phyloP scores from a whole-genome alignment of 64 coral and sea anemone genomes.

The Montipora foliosa region DNA sequence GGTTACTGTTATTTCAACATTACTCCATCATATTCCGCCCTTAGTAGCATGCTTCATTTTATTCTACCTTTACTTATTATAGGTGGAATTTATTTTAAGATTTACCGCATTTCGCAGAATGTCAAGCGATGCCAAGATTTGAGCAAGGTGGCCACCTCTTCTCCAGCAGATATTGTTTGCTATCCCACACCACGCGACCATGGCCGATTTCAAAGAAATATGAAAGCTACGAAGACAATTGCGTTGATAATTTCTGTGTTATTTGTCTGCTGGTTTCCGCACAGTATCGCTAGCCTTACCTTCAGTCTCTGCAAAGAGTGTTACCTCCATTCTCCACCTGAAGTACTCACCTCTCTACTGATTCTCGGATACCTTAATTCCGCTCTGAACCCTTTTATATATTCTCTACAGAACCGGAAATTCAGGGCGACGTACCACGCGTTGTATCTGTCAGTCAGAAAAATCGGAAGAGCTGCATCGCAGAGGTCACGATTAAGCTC shows the following conservation, averaged over 20 bases:
- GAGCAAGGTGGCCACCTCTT: background rate
- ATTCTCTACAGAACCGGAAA: constrained; percentile 84
- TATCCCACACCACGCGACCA: constrained; percentile 27
- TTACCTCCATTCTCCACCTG: background rate
- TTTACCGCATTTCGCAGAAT: constrained; percentile 80
- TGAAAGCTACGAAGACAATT: constrained; percentile 90
- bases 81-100: constrained; percentile 74
- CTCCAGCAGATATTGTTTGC: background rate
- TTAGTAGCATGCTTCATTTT: constrained; percentile 87
- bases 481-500: background rate
- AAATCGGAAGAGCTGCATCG: constrained; percentile 1
- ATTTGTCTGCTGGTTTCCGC: constrained; percentile 91
- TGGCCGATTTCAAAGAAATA: constrained; percentile 53
- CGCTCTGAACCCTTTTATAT: constrained; percentile 88
- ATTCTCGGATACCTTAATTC: constrained; percentile 87
- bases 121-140: background rate
- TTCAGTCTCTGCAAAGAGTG: constrained; percentile 56
- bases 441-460: constrained; percentile 52
- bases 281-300: constrained; percentile 55
- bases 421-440: constrained; percentile 77
- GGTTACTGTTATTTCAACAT: constrained; percentile 74
- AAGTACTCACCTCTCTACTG: constrained; percentile 37
- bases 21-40: constrained; percentile 57
- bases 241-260: constrained; percentile 84
- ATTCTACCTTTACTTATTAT: constrained; percentile 84